A percentile compares a stretch with the other conserved stretches of the same genome.
phyloP scores from a whole-genome alignment of 2,888 invertebrate species.

The Bhutanitis thaidina region DNA sequence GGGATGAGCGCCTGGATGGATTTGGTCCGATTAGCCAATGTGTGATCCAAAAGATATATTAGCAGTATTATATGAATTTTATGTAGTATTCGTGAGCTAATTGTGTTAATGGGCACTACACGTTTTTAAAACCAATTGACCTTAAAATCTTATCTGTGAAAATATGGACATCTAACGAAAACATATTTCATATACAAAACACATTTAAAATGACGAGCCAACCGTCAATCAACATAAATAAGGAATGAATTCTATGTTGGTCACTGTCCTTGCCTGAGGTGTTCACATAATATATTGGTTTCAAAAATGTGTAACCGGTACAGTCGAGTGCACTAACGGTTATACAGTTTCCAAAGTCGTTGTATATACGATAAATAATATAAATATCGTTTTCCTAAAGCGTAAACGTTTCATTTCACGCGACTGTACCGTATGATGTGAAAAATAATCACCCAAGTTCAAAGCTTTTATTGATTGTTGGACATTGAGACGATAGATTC shows the following conservation, averaged over 20 bases:
- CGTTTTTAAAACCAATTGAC: slow-evolving; percentile 11
- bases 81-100: slow-evolving; percentile 26
- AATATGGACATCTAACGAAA: too few relatives aligned
- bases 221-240: too few relatives aligned
- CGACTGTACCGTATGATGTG: slow-evolving; percentile 19
- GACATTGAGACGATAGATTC: slow-evolving; percentile 38
- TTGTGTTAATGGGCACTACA: slow-evolving; percentile 17
- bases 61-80: slow-evolving; percentile 53
- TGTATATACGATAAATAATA: too few relatives aligned
- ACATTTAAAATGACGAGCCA: too few relatives aligned
- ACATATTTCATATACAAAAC: too few relatives aligned
- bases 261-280: too few relatives aligned
- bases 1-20: slow-evolving; percentile 35
- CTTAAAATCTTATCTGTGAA: background rate
- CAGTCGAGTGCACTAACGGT: too few relatives aligned
- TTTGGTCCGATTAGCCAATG: slow-evolving; percentile 27
- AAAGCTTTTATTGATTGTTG: slow-evolving; percentile 72
- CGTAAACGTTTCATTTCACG: background rate
- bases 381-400: background rate
- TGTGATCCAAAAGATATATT: slow-evolving; percentile 45
- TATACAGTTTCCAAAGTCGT: too few relatives aligned
- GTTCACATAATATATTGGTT: background rate
- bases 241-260: too few relatives aligned
- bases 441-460: slow-evolving; percentile 22
- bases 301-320: slow-evolving; percentile 18